Evolutionary conservation across 2,797 vertebrate species (phyloP), one percentile per base, ranked within the genome.

Genomic region (Artibeus jamaicensis): DNA sequence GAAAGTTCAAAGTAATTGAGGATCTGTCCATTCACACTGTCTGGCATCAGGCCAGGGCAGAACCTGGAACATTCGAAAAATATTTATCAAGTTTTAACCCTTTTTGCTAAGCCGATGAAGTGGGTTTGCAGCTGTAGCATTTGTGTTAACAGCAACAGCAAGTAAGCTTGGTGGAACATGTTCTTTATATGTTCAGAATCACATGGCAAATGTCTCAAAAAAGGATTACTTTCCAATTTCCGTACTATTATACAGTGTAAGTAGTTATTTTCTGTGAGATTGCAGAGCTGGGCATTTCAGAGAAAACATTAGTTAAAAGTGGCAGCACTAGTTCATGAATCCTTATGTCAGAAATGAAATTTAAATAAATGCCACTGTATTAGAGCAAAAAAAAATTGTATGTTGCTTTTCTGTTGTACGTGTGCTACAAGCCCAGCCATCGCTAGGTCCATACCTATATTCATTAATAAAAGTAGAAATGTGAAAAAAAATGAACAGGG

Each of bases 1-100:
- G 98, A 96, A 97, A 98, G 97, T 98, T 98, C 98, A 98, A 98
- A 98, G 98, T 94, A 97, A 98, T 97, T 97, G 96, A 98, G 95
- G 93, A 96, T 98, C 98, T 96, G 97, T 98, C 98, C 97, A 98
- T 97, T 98, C 97, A 98, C 96, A 97, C 94, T 95, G 93, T 91
- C 97, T 98, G 98, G 98, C 98, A 96, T 91, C 74, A 73, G 34
- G 98, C 98, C 98, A 95, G 0, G n/a, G 90, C 76, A 95, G 97
- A 98, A 98, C 98, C 98, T 98, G 97, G 73, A 98, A 97, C 97
- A 97, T 97, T 86, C 87, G 97, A 97, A 98, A 97, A 97, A 97
- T 97, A 97, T 98, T 98, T 98, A 97, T 96, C 96, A 96, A 96
- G 94, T 97, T 98, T 98, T 98, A 98, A 98, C 98, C 97, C 98